Evolutionary conservation across 2,888 invertebrate genomes (phyloP).

Genomic region (Harpalus rubripes): DNA sequence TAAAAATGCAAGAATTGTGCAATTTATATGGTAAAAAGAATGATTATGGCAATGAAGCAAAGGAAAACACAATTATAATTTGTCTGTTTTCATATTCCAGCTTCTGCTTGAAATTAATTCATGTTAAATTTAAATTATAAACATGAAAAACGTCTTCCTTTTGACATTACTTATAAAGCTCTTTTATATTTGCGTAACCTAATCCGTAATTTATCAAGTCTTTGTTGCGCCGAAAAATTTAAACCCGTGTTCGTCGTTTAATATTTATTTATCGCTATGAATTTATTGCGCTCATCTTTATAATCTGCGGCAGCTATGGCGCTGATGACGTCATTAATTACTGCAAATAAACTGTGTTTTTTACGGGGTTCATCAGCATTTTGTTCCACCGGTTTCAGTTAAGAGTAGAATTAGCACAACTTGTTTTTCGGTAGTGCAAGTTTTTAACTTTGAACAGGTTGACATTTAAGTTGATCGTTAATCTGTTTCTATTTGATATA

Average conservation of each 20-base stretch:
- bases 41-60: no score
- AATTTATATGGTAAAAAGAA: no score
- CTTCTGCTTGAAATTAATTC: not conserved
- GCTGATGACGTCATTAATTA: conserved; percentile 55
- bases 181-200: conserved; percentile 34
- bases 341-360: conserved; percentile 39
- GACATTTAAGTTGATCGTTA: conserved; percentile 37
- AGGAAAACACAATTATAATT: no score
- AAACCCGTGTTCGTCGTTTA: conserved; percentile 50
- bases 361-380: conserved; percentile 48
- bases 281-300: conserved; percentile 57
- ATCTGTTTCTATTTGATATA: conserved; percentile 28
- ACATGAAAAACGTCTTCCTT: conserved; percentile 11
- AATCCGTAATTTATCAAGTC: conserved; percentile 56
- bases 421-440: conserved; percentile 5
- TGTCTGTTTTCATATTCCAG: no score
- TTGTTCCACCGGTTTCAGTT: conserved; percentile 15
- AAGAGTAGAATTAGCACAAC: conserved; percentile 24
- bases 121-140: not conserved
- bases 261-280: conserved; percentile 55
- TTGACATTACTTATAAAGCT: conserved; percentile 33
- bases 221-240: conserved; percentile 16
- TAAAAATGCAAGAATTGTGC: no score
- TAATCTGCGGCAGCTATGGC: conserved; percentile 24
- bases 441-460: conserved; percentile 30